phyloP scores from a whole-genome alignment of 2,888 invertebrate species.

The Sinopyrophorus schimmeli region DNA sequence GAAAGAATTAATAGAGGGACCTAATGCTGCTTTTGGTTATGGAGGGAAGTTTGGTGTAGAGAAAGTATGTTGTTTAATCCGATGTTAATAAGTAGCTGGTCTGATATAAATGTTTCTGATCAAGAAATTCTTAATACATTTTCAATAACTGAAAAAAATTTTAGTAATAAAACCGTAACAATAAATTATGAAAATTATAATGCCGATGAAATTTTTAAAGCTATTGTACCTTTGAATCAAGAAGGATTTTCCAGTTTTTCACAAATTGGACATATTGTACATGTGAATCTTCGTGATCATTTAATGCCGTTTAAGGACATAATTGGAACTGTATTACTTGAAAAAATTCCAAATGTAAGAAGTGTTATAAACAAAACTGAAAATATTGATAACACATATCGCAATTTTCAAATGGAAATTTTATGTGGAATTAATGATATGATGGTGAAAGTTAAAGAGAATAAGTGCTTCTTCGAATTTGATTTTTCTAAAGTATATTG shows the following conservation, averaged over 20 bases:
- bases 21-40: slow-evolving; percentile 75
- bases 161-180: slow-evolving; percentile 58
- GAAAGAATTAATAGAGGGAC: slow-evolving; percentile 73
- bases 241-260: slow-evolving; percentile 84
- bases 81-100: slow-evolving; percentile 60
- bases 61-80: slow-evolving; percentile 71
- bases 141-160: slow-evolving; percentile 58
- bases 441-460: slow-evolving; percentile 80
- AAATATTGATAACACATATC: slow-evolving; percentile 83
- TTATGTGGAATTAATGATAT: slow-evolving; percentile 79
- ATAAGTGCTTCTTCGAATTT: slow-evolving; percentile 79
- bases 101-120: slow-evolving; percentile 60
- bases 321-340: slow-evolving; percentile 85
- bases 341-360: slow-evolving; percentile 74
- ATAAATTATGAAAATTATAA: slow-evolving; percentile 83
- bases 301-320: slow-evolving; percentile 77
- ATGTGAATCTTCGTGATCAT: slow-evolving; percentile 87
- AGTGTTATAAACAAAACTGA: slow-evolving; percentile 92
- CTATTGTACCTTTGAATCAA: slow-evolving; percentile 79
- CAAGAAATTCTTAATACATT: slow-evolving; percentile 54
- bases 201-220: slow-evolving; percentile 74
- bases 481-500: slow-evolving; percentile 98
- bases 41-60: slow-evolving; percentile 91
- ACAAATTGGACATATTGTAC: slow-evolving; percentile 90
- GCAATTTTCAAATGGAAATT: slow-evolving; percentile 92